Conservation (phyloP, 2,113 vertebrate genomes). For the Nicator chloris region DNA sequence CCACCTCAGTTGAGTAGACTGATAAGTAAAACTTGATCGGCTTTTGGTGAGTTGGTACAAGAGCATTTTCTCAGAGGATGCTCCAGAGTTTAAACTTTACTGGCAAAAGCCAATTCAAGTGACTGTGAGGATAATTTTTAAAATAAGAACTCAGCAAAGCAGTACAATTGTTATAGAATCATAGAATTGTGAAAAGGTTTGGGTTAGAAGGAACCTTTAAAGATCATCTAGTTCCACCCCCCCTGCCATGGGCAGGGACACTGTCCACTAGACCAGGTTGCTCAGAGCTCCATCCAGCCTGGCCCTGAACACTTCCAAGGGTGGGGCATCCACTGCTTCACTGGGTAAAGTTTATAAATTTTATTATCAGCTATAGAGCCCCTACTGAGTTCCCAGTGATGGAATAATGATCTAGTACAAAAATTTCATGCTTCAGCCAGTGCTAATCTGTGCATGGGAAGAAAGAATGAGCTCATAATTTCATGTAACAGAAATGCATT, state of each 20-base stretch:
- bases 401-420: background rate
- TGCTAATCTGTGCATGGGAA: background rate
- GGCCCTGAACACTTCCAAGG: background rate
- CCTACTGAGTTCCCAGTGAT: background rate
- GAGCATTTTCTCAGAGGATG: background rate
- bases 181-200: background rate
- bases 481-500: background rate
- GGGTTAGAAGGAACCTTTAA: background rate
- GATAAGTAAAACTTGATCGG: background rate
- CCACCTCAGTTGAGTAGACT: background rate
- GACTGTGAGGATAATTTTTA: background rate
- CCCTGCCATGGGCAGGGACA: background rate
- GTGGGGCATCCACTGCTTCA: background rate
- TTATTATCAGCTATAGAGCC: background rate
- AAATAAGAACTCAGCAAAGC: background rate
- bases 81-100: background rate
- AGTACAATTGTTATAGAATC: background rate
- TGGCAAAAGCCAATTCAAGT: background rate
- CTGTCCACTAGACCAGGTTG: background rate
- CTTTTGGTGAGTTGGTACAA: background rate
- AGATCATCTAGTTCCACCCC: background rate
- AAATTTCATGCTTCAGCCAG: background rate
- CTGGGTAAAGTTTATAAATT: background rate
- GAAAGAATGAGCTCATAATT: background rate
- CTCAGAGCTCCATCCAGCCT: background rate